These are phyloP conservation scores for Gila robusta DNA, from an alignment of 2,797 vertebrate genomes.

Conservation along the genomic window DNA sequence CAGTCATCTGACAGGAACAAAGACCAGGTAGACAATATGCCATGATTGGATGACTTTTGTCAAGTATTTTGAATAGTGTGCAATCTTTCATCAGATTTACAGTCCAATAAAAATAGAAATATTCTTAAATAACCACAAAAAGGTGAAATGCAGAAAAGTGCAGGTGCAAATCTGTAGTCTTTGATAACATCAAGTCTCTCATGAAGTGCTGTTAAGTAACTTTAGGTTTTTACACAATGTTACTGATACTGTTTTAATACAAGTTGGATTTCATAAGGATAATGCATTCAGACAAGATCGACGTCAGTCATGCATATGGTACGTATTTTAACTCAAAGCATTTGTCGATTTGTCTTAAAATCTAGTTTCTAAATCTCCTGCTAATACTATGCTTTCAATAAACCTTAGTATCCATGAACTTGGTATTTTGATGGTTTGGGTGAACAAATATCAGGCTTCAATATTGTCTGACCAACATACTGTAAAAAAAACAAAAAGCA, in stretches of 20 bases:
- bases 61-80: not conserved
- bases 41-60: slow-evolving; percentile 57
- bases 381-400: not conserved
- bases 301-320: not conserved
- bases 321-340: not conserved
- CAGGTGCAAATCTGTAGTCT: not conserved
- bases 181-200: not conserved
- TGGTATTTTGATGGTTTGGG: not conserved
- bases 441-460: not conserved
- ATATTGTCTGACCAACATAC: not conserved
- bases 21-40: slow-evolving; percentile 59
- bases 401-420: not conserved
- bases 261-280: not conserved
- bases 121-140: slow-evolving; percentile 3
- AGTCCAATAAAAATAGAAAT: not conserved
- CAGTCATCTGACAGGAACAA: slow-evolving; percentile 62
- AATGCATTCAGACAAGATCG: not conserved
- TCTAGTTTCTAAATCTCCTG: not conserved
- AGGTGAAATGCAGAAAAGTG: not conserved
- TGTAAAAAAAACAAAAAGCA: not conserved
- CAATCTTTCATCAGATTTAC: slow-evolving; percentile 7
- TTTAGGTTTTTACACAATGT: not conserved
- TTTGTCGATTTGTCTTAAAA: not conserved
- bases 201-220: not conserved
- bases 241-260: not conserved